Evolutionary conservation across 1,140 invertebrate species (phyloP).

Genomic region (Plodia interpunctella): DNA sequence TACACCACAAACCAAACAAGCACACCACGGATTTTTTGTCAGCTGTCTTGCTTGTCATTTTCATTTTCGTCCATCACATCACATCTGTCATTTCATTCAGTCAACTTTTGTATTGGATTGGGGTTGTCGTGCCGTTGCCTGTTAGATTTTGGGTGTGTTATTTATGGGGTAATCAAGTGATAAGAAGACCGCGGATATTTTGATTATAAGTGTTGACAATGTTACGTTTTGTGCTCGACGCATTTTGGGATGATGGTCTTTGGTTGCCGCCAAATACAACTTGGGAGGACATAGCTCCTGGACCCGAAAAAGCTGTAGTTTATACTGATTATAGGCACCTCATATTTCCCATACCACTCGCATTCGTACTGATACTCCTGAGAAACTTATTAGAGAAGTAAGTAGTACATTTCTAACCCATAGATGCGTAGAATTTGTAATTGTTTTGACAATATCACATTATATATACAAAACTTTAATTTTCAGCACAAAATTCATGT

Average conservation of each 20-base stretch:
- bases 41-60: not conserved
- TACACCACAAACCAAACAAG: not conserved
- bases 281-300: slow-evolving; percentile 91
- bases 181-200: slow-evolving; percentile 16
- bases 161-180: slow-evolving; percentile 37
- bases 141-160: slow-evolving; percentile 37
- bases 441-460: too few relatives aligned
- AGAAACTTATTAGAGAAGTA: slow-evolving; percentile 91
- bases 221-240: slow-evolving; percentile 70
- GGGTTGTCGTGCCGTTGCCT: not conserved
- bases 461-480: too few relatives aligned
- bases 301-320: slow-evolving; percentile 83
- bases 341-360: slow-evolving; percentile 88
- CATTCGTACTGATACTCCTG: slow-evolving; percentile 84
- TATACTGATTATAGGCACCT: slow-evolving; percentile 91
- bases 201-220: slow-evolving; percentile 37
- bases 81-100: not conserved
- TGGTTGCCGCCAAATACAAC: slow-evolving; percentile 94
- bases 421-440: too few relatives aligned
- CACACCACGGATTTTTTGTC: not conserved
- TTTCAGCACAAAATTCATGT: too few relatives aligned
- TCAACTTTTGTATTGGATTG: not conserved
- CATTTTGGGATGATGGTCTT: slow-evolving; percentile 89
- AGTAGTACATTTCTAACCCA: slow-evolving; percentile 37
- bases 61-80: too few relatives aligned